Base-by-base conservation (phyloP, 2,113 vertebrate genomes). In the Machaerirhynchus nigripectus region DNA sequence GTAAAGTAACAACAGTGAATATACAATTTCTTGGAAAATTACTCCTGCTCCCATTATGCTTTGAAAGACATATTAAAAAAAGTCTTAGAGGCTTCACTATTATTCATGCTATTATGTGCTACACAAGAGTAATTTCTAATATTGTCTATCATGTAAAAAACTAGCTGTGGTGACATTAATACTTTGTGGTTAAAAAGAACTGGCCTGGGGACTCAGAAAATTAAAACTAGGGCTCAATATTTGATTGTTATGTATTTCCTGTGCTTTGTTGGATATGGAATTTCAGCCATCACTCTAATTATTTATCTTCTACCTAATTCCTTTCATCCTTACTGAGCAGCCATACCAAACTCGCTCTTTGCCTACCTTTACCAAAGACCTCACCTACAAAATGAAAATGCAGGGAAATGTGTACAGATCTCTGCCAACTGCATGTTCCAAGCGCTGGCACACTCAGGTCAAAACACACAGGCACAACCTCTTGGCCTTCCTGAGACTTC, bases 371-470 rank as follows among this genome's bases (percentile, higher is more conserved):
- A 67, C 1, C 1, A 15, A 56, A 80, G 59, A 61, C 31, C 40
- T 90, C 76, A 60, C 8, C 49, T 33, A 60, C n/a, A 76, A 67
- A 68, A 73, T n/a, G 21, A 47, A 52, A 40, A 35, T 5, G 10
- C 30, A 68, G 40, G 33, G 35, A 46, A 44, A 28, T 0, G 6
- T 26, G 16, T 15, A 49, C 55, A 24, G 15, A 15, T n/a, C 81
- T 68, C 61, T 75, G 65, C 37, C 23, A 61, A 15, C 3, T 15
- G 15, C 61, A 37, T 0, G 10, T 14, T 69, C 59, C 37, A 1
- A 2, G 61, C 0, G 0, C 61, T 37, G 70, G 47, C 35, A 35
- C 27, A 3, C 22, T 33, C 1, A 0, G 19, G n/a, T 37, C 52
- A 28, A 49, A 61, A 20, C 6, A 16, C 74, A 23, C 0, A 7